Percentiles rank a stretch among this genome's conserved stretches.
phyloP scores from a whole-genome alignment of 1,140 invertebrate genomes.

The Eurosta solidaginis region DNA sequence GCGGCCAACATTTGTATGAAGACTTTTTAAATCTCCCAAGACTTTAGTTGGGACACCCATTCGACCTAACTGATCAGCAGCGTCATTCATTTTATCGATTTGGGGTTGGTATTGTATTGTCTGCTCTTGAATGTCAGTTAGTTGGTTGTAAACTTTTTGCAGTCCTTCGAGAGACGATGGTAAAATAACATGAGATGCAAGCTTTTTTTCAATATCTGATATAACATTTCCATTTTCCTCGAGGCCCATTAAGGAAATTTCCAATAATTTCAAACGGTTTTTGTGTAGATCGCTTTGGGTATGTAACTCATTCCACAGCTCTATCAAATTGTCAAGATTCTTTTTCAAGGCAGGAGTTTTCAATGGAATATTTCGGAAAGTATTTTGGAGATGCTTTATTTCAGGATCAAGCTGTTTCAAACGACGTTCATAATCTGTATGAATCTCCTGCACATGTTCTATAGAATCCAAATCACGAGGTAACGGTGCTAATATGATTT shows the following conservation, averaged over 20 bases:
- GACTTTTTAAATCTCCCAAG: conserved; percentile 83
- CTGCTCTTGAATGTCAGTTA: conserved; percentile 72
- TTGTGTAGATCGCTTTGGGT: conserved; percentile 57
- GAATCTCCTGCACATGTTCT: conserved; percentile 84
- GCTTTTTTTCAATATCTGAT: conserved; percentile 88
- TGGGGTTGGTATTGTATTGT: conserved; percentile 82
- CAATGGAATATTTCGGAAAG: conserved; percentile 78
- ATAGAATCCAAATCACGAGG: conserved; percentile 84
- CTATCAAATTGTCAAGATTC: conserved; percentile 82
- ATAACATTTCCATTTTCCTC: conserved; percentile 89
- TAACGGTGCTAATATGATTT: conserved; percentile 77
- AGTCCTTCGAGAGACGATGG: conserved; percentile 80
- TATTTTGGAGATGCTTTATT: conserved; percentile 80
- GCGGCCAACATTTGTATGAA: conserved; percentile 91
- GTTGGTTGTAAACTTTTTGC: conserved; percentile 64
- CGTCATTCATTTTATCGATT: conserved; percentile 89
- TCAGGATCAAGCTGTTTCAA: conserved; percentile 75
- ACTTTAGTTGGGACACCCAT: conserved; percentile 70
- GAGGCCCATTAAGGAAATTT: conserved; percentile 84
- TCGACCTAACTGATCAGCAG: conserved; percentile 82
- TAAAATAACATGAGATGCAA: conserved; percentile 82
- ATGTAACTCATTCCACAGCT: conserved; percentile 81
- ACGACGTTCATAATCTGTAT: conserved; percentile 83
- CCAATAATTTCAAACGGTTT: conserved; percentile 80
- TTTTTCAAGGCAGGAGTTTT: conserved; percentile 91